Evolutionary conservation across 1,140 invertebrate genomes (phyloP).

Genomic region (Trypoxylus dichotomus): DNA sequence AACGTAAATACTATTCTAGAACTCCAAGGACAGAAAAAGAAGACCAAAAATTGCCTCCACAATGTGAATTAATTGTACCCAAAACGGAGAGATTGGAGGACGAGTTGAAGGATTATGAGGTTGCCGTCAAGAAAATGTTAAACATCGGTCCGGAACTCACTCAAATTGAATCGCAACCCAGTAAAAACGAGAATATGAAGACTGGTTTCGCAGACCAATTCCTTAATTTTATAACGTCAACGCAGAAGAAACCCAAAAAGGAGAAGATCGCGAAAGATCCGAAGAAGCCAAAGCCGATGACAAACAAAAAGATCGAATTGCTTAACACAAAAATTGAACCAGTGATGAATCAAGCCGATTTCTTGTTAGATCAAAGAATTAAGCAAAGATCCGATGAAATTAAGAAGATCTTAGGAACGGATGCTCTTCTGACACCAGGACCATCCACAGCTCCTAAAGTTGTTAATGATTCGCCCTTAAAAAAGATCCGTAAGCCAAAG

Average conservation of each 20-base stretch:
- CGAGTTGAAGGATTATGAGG: slow-evolving; percentile 16
- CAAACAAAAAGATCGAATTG: background rate
- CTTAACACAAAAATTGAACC: background rate
- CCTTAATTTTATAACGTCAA: slow-evolving; percentile 13
- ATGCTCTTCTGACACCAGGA: background rate
- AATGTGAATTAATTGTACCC: slow-evolving; percentile 17
- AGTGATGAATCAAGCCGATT: background rate
- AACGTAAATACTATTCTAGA: slow-evolving; percentile 14
- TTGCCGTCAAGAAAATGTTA: slow-evolving; percentile 26
- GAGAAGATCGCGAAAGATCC: background rate
- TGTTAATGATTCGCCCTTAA: background rate
- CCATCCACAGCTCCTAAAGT: background rate
- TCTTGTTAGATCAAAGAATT: slow-evolving; percentile 1
- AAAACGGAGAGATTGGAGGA: slow-evolving; percentile 22
- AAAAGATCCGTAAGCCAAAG: slow-evolving; percentile 25
- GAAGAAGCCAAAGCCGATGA: background rate
- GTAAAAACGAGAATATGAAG: background rate
- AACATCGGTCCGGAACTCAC: background rate
- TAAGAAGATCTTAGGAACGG: slow-evolving; percentile 5
- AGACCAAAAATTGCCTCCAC: background rate
- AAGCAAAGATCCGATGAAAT: slow-evolving; percentile 5
- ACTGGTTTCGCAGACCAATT: slow-evolving; percentile 21
- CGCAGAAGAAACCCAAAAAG: background rate
- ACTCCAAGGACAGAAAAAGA: background rate
- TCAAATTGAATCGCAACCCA: background rate